Evolutionary conservation across 2,888 invertebrate species (phyloP).

Genomic region (Dasysyrphus tricinctus): DNA sequence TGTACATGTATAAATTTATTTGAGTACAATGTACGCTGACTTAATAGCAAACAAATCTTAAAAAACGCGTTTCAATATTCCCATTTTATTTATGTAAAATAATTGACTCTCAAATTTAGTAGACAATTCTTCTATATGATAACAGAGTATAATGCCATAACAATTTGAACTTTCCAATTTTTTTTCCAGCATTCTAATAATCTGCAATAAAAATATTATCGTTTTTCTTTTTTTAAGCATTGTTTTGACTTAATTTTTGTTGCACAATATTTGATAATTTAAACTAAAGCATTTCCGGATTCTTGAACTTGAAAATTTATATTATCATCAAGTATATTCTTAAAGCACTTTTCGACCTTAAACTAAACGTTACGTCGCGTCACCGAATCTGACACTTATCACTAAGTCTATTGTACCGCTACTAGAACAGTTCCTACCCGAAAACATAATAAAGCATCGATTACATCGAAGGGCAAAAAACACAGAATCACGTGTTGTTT

Average conservation of each 20-base stretch:
- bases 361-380: not conserved
- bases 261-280: not conserved
- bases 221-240: not conserved
- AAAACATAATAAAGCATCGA: constrained; percentile 1
- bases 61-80: no score
- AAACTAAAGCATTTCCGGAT: not conserved
- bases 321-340: not conserved
- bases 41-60: no score
- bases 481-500: not conserved
- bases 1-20: no score
- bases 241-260: not conserved
- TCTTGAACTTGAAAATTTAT: constrained; percentile 16
- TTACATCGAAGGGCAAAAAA: constrained; percentile 20
- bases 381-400: not conserved
- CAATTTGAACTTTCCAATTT: no score
- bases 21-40: no score
- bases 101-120: no score
- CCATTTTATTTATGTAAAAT: no score
- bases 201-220: no score
- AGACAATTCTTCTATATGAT: no score
- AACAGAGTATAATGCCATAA: no score
- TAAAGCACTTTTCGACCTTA: not conserved
- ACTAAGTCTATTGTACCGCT: not conserved
- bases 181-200: no score
- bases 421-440: not conserved